A percentile compares a stretch with the other conserved stretches of the same genome.
phyloP scores from a whole-genome alignment of 2,113 vertebrate species.

The Trogon melanurus region DNA sequence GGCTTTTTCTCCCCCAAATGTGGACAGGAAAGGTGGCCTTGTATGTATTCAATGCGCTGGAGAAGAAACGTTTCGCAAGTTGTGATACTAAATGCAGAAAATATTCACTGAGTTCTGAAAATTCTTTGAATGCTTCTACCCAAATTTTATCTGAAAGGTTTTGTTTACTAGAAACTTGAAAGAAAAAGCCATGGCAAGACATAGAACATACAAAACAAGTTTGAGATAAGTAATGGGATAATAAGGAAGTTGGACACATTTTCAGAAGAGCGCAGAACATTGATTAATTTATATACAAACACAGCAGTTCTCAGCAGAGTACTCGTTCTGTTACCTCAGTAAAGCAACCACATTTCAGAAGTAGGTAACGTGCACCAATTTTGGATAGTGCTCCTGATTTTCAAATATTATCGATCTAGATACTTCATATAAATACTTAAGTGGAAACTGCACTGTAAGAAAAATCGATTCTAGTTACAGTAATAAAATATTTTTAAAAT shows the following conservation, averaged over 20 bases:
- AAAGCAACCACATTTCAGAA: not conserved
- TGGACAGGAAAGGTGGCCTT: not conserved
- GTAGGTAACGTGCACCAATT: not conserved
- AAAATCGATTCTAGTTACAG: not conserved
- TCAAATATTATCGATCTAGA: not conserved
- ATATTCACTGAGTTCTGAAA: not conserved
- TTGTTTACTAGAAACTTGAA: conserved; percentile 4
- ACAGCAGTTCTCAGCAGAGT: not conserved
- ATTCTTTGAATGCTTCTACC: conserved; percentile 14
- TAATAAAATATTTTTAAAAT: not conserved
- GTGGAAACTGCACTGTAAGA: not conserved
- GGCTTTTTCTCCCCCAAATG: not conserved
- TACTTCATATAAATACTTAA: not conserved
- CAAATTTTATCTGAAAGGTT: conserved; percentile 16
- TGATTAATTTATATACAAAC: not conserved
- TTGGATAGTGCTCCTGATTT: not conserved
- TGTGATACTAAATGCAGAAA: not conserved
- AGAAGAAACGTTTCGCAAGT: not conserved
- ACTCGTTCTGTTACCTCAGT: not conserved
- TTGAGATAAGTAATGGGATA: not conserved
- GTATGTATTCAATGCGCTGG: not conserved
- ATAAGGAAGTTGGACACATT: not conserved
- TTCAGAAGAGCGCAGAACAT: not conserved
- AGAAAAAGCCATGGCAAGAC: conserved; percentile 7
- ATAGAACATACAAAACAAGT: not conserved